Base-by-base conservation (phyloP, 2,797 vertebrate species). In the Ctenopoma kingsleyae region DNA sequence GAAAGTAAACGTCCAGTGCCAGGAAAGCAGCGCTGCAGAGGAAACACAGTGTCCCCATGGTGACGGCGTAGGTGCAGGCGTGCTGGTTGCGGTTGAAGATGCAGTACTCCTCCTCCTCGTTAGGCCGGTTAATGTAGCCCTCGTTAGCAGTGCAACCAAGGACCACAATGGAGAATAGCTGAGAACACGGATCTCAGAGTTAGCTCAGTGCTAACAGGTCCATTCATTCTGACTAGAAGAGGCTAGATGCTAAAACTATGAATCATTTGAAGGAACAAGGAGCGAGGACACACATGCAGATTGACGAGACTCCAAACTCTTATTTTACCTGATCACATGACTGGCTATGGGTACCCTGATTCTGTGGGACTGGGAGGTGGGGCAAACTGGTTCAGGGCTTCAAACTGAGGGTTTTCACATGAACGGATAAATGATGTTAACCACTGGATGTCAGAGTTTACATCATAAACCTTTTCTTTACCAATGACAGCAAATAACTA, bases 41-140 rank as follows among this genome's bases (percentile, higher is more conserved):
- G 46, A 82, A 80, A 15, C 74, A 71, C 20, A 87, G 9, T 0
- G 68, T 68, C 25, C 64, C 84, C 71, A 71, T 65, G 43, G 67
- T 8, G 2, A 84, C 5, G 0, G 61, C 62, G 0, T 70, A 77
- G 61, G 13, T 70, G 38, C 82, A 87, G 32, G 82, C 81, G 0
- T 27, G 35, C 22, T 72, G 71, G 55, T 87, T 84, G 30, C 71
- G 74, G 62, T 84, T 84, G 59, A 87, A 87, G 44, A 84, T 73
- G 66, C 84, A 87, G 27, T 55, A 66, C 22, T 80, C 68, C 11
- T 80, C 64, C 0, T 43, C 57, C 38, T 79, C 79, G 0, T 78
- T 64, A 0, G 84, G 76, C 0, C 76, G 62, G 59, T 87, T 87
- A 1, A 71, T 3, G 15, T 80, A 84, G 3, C 84, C 84, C 27